A percentile compares a stretch with the other conserved stretches of the same genome.
phyloP scores from a whole-genome alignment of 2,113 vertebrate species.

The Crocuta crocuta region DNA sequence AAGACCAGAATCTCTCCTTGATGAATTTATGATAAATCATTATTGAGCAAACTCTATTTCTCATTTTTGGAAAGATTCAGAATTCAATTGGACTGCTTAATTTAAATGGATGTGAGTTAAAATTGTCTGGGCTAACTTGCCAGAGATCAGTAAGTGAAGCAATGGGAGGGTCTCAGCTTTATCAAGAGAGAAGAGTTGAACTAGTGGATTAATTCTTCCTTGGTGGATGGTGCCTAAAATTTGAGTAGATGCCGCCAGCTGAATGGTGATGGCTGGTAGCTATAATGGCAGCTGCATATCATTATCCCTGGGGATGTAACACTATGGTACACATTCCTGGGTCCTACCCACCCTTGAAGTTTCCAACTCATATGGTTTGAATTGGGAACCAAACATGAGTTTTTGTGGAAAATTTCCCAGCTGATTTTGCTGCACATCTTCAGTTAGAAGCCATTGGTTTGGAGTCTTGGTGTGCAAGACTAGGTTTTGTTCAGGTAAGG shows the following conservation, averaged over 20 bases:
- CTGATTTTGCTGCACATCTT: neutral
- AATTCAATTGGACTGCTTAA: neutral
- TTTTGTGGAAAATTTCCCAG: neutral
- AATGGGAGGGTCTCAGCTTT: neutral
- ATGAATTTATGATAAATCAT: neutral
- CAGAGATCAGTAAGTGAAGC: neutral
- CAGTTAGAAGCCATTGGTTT: neutral
- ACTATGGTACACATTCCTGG: neutral
- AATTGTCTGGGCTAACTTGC: neutral
- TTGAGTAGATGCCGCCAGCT: neutral
- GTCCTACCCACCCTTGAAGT: neutral
- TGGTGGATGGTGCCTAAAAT: neutral
- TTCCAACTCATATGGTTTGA: conserved; percentile 24
- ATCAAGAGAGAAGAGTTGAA: neutral
- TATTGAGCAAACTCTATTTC: neutral
- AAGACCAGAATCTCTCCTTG: neutral
- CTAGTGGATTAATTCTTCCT: neutral
- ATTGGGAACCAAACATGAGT: neutral
- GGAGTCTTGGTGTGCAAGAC: neutral
- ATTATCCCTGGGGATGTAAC: neutral
- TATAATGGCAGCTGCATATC: neutral
- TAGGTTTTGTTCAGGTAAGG: neutral
- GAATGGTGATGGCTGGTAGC: neutral
- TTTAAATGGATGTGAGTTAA: neutral
- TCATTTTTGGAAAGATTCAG: neutral